phyloP scores from a whole-genome alignment of 2,888 invertebrate genomes.

The Terebella lapidaria region DNA sequence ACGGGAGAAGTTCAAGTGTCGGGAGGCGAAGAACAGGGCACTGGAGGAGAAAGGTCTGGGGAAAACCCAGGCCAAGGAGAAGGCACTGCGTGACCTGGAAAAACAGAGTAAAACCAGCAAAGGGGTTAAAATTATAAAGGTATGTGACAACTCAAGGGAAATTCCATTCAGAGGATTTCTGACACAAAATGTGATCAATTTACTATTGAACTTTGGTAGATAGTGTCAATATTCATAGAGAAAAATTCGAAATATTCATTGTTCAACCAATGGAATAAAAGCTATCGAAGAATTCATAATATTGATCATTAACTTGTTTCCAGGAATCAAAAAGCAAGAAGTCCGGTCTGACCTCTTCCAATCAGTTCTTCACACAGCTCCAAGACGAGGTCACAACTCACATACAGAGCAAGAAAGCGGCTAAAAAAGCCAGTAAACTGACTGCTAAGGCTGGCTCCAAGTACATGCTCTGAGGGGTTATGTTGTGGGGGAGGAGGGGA shows the following conservation, averaged over 20 bases:
- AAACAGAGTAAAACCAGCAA: constrained; percentile 56
- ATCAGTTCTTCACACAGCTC: constrained; percentile 78
- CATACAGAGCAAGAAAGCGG: constrained; percentile 56
- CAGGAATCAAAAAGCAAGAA: no score
- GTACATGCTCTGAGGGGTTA: no score
- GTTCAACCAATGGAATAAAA: no score
- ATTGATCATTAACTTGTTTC: no score
- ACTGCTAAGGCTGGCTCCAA: no score
- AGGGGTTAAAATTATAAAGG: constrained; percentile 56
- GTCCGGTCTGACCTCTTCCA: constrained; percentile 64
- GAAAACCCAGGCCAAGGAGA: constrained; percentile 59
- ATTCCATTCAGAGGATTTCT: no score
- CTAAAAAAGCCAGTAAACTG: background rate
- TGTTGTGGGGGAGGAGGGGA: no score
- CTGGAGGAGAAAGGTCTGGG: constrained; percentile 54
- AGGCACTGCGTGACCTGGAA: constrained; percentile 62
- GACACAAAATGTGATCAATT: no score
- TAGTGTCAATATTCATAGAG: no score
- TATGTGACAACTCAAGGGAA: constrained; percentile 33
- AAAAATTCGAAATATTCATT: no score
- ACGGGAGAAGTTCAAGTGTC: constrained; percentile 63
- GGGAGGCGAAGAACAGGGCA: constrained; percentile 69
- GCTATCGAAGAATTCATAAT: no score
- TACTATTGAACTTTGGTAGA: no score
- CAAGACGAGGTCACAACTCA: constrained; percentile 68